Conservation (phyloP, 2,797 vertebrate species). For the Rhinogobio ventralis region DNA sequence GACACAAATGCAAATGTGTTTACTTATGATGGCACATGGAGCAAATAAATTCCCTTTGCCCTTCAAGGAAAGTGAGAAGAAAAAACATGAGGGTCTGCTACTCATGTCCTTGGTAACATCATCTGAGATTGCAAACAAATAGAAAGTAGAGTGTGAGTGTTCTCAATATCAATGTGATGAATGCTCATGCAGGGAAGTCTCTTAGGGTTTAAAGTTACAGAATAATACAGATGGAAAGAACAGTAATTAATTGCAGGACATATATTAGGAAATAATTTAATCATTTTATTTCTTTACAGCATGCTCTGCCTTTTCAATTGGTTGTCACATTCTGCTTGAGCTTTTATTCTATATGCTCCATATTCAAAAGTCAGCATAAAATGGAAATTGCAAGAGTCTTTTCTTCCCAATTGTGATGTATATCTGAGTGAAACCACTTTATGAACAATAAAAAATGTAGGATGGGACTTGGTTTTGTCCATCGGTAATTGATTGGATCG, state of each 20-base stretch:
- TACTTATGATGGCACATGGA: constrained; percentile 71
- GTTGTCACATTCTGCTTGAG: neutral
- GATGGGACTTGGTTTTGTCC: neutral
- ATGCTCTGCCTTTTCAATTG: neutral
- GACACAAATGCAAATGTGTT: constrained; percentile 80
- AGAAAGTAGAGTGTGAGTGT: constrained; percentile 28
- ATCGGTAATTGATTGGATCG: neutral
- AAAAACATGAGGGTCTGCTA: constrained; percentile 33
- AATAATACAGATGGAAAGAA: constrained; percentile 5
- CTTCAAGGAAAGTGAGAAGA: constrained; percentile 7
- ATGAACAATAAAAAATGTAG: neutral
- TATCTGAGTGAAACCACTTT: neutral
- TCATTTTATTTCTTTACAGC: neutral
- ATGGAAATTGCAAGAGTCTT: neutral
- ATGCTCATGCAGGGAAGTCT: constrained; percentile 3
- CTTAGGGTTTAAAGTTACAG: constrained; percentile 15
- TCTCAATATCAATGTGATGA: constrained; percentile 36
- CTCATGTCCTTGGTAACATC: constrained; percentile 40
- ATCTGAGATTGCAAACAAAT: constrained; percentile 41
- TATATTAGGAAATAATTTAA: neutral
- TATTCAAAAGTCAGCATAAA: neutral
- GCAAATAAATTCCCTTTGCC: constrained; percentile 66
- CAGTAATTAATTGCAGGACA: neutral
- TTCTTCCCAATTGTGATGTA: neutral
- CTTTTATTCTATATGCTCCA: neutral